Conservation (phyloP, 2,888 invertebrate species). For the Drosophila algonquin region DNA sequence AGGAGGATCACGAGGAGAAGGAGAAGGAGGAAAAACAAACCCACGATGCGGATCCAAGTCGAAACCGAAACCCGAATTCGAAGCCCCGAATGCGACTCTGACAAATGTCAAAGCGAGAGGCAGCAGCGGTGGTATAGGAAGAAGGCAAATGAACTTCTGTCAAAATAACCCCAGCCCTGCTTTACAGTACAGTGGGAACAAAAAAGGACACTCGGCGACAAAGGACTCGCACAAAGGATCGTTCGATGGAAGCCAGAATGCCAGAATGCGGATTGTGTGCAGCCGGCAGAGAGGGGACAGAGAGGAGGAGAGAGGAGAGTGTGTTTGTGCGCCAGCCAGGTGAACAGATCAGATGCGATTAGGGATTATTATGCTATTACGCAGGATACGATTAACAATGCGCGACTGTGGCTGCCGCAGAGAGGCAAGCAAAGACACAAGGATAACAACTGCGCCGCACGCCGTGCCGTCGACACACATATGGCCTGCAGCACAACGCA, state of each 20-base stretch:
- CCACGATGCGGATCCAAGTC: not conserved
- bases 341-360: slow-evolving; percentile 81
- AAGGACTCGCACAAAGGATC: slow-evolving; percentile 66
- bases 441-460: slow-evolving; percentile 74
- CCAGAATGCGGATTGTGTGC: slow-evolving; percentile 58
- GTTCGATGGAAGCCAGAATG: slow-evolving; percentile 45
- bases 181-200: slow-evolving; percentile 21
- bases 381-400: slow-evolving; percentile 81
- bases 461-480: slow-evolving; percentile 71
- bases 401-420: slow-evolving; percentile 30
- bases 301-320: slow-evolving; percentile 17
- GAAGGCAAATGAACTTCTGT: slow-evolving; percentile 80
- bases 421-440: slow-evolving; percentile 14
- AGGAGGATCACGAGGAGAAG: not conserved
- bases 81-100: slow-evolving; percentile 32
- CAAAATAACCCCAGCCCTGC: slow-evolving; percentile 77
- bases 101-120: slow-evolving; percentile 57
- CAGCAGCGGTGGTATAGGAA: slow-evolving; percentile 39
- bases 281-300: slow-evolving; percentile 55
- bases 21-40: slow-evolving; percentile 15
- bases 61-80: slow-evolving; percentile 19
- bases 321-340: slow-evolving; percentile 59
- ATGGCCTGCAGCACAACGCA: slow-evolving; percentile 54
- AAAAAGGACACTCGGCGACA: slow-evolving; percentile 63
- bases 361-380: slow-evolving; percentile 82